Evolutionary conservation across 2,888 invertebrate species (phyloP), one percentile per base, ranked within the genome.

Genomic region (Anarsia innoxiella): DNA sequence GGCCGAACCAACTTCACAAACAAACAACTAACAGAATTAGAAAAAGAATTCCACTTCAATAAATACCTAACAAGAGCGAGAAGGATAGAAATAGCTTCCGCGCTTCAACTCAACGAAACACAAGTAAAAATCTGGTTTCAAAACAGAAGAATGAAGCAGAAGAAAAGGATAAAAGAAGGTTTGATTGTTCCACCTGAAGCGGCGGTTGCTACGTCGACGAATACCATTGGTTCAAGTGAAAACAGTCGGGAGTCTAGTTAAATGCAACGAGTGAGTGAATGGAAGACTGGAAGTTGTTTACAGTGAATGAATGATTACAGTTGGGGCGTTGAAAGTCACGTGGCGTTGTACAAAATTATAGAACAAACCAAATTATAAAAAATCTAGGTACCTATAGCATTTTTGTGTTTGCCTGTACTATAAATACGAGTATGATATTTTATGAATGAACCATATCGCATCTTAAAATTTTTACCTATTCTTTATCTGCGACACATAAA

Each of bases 81-180:
- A 50, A 89, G 99, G 57, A 98, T 99, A 70, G 99, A 99, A 82
- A 99, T 99, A 52, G 99, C 99, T 0, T 94, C 96, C 2, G 94
- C 97, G 2, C 84, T 99, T 37, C 96, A 97, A 65, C 89, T 99
- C 36, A 99, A 98, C 78, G 99, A 99, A 75, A 97, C 98, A 1
- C 98, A 99, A 87, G 93, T 95, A 23, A 97, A 97, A 80, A 97
- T 98, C 53, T 98, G 98, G 98, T 99, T 99, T 72, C 99, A 99
- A 77, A 99, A 99, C 71, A 88, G 99, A 52, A 88, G 99, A 56
- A 99, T 99, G 98, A 99, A 99, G 74, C 97, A 97, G 69, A 97
- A 97, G 88, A 97, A 98, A 70, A 87, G 97, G 46, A 94, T 96
- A 87, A 97, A 97, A 83, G 97, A 97, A 63, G 96, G 96, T 0